A percentile compares a stretch with the other conserved stretches of the same genome.
These are phyloP conservation scores for Calephelis nemesis DNA, from an alignment of 1,140 invertebrate species.

Conservation along the genomic window DNA sequence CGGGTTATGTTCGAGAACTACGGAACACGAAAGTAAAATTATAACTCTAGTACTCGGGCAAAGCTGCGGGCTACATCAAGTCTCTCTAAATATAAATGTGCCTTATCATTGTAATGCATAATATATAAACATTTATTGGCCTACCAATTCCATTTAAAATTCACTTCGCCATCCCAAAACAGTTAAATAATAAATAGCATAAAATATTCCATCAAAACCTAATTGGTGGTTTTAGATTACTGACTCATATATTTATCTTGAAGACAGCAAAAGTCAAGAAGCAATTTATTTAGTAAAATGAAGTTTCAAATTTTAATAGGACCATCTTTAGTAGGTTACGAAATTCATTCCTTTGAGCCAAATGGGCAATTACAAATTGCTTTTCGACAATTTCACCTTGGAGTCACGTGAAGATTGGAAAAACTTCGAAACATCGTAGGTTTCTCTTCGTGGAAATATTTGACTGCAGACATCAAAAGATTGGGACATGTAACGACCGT, in stretches of 20 bases:
- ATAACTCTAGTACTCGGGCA: no score
- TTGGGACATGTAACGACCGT: no score
- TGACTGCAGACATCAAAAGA: background rate
- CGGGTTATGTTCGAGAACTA: no score
- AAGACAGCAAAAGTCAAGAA: slow-evolving; percentile 67
- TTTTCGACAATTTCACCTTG: slow-evolving; percentile 56
- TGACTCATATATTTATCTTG: slow-evolving; percentile 57
- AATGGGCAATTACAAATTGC: slow-evolving; percentile 65
- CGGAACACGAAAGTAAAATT: no score
- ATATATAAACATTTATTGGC: background rate
- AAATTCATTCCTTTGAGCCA: slow-evolving; percentile 63
- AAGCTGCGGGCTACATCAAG: no score
- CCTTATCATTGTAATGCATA: no score
- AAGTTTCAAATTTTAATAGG: slow-evolving; percentile 75
- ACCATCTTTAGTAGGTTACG: slow-evolving; percentile 46
- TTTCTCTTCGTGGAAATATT: background rate
- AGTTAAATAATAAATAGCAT: slow-evolving; percentile 22
- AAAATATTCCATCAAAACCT: slow-evolving; percentile 40
- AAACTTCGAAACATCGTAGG: slow-evolving; percentile 11
- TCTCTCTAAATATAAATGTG: no score
- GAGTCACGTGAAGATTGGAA: slow-evolving; percentile 39
- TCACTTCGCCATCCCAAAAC: slow-evolving; percentile 10
- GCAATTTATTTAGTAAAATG: slow-evolving; percentile 71
- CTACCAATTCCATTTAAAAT: background rate
- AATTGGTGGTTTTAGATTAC: slow-evolving; percentile 60